Percentiles rank a stretch among this genome's conserved stretches.
phyloP scores from a whole-genome alignment of 2,888 invertebrate genomes.

The Melanchra persicariae region DNA sequence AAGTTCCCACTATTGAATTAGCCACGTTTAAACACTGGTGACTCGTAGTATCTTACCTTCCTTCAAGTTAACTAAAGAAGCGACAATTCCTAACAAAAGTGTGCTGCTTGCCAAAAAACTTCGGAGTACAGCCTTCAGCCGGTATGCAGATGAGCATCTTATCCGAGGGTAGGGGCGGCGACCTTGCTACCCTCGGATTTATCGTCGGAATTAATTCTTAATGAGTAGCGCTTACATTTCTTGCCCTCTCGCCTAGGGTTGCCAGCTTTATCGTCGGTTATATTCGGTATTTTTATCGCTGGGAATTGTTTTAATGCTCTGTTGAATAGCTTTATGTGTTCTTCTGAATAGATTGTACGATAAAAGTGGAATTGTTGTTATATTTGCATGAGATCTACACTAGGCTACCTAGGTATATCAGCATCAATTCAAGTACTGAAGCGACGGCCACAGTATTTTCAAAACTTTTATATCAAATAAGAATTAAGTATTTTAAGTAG shows the following conservation, averaged over 20 bases:
- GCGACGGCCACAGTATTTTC: neutral
- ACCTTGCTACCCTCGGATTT: constrained; percentile 61
- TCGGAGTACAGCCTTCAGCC: constrained; percentile 20
- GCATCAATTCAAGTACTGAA: neutral
- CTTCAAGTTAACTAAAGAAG: constrained; percentile 17
- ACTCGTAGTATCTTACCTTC: neutral
- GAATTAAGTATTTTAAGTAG: neutral
- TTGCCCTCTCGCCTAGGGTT: constrained; percentile 59
- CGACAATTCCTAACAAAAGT: constrained; percentile 18
- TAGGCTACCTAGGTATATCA: neutral
- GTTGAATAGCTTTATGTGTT: constrained; percentile 41
- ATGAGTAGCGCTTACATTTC: constrained; percentile 65
- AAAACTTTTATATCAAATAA: neutral
- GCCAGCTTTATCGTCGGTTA: constrained; percentile 44
- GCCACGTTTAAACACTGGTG: neutral
- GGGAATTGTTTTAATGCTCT: constrained; percentile 52
- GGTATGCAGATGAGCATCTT: constrained; percentile 60
- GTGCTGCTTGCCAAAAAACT: constrained; percentile 48
- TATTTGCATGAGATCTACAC: neutral
- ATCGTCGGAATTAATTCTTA: constrained; percentile 65
- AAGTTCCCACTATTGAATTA: neutral
- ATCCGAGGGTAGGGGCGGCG: constrained; percentile 46
- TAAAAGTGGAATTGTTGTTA: constrained; percentile 18
- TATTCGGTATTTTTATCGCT: constrained; percentile 51
- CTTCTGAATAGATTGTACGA: constrained; percentile 33